phyloP scores from a whole-genome alignment of 2,888 invertebrate species.

The Busseola fusca region DNA sequence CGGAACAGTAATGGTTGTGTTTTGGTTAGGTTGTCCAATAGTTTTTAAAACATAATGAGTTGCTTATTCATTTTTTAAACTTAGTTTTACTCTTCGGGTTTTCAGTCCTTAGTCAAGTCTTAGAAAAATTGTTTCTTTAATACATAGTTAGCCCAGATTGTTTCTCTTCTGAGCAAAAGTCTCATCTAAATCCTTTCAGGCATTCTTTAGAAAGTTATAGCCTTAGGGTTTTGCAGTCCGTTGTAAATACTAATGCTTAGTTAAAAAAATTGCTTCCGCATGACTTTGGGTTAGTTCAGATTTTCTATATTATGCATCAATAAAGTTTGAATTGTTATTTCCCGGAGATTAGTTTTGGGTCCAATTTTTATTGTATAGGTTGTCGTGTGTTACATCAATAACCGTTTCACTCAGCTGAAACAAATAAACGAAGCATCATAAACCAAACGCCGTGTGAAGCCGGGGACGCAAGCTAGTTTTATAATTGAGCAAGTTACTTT shows the following conservation, averaged over 20 bases:
- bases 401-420: not conserved
- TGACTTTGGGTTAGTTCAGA: not conserved
- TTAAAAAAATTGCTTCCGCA: not conserved
- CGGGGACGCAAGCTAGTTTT: constrained; percentile 18
- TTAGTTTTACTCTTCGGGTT: no score
- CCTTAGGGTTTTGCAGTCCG: not conserved
- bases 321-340: not conserved
- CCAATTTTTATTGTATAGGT: not conserved
- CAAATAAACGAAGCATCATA: not conserved
- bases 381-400: not conserved
- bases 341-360: not conserved
- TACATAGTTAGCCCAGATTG: not conserved
- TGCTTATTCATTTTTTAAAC: not conserved
- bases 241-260: not conserved
- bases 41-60: not conserved
- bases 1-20: not conserved
- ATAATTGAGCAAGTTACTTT: constrained; percentile 45
- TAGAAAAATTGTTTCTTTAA: not conserved
- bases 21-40: not conserved
- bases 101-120: not conserved
- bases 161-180: not conserved
- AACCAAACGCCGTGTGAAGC: not conserved
- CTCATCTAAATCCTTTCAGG: no score
- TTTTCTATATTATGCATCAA: no score
- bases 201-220: not conserved